A percentile compares a stretch with the other conserved stretches of the same genome.
These are phyloP conservation scores for Aphidius colemani DNA, from an alignment of 2,888 invertebrate species.

Conservation along the genomic window DNA sequence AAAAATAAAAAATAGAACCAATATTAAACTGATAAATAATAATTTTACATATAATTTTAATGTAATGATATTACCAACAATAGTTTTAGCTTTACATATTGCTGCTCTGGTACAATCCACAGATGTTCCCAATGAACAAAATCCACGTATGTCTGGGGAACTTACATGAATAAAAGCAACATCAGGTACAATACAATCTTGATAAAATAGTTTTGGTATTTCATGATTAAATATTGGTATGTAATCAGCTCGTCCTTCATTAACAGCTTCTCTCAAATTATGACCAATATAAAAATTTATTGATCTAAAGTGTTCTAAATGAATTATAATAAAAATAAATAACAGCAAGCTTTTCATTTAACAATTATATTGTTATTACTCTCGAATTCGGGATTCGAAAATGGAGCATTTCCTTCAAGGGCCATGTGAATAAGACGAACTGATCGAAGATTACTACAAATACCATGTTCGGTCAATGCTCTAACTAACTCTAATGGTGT, in stretches of 20 bases:
- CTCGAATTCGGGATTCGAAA: constrained; percentile 69
- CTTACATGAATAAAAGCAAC: constrained; percentile 77
- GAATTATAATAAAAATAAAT: neutral
- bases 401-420: constrained; percentile 81
- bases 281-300: constrained; percentile 90
- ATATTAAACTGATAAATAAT: neutral
- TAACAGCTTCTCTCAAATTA: constrained; percentile 85
- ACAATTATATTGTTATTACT: constrained; percentile 37
- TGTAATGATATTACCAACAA: constrained; percentile 72
- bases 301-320: constrained; percentile 71
- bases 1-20: constrained; percentile 24
- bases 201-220: constrained; percentile 87
- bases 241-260: constrained; percentile 85
- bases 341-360: constrained; percentile 11
- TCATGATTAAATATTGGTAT: constrained; percentile 93
- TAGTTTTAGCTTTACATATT: constrained; percentile 79
- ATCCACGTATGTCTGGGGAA: constrained; percentile 90
- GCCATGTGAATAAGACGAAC: constrained; percentile 91
- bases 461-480: constrained; percentile 83
- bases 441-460: constrained; percentile 69
- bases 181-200: constrained; percentile 83
- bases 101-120: constrained; percentile 91
- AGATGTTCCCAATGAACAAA: constrained; percentile 90
- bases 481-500: constrained; percentile 82
- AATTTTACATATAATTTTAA: neutral